Evolutionary conservation across 2,797 vertebrate species (phyloP).

Genomic region (Atherinosoma microstoma): DNA sequence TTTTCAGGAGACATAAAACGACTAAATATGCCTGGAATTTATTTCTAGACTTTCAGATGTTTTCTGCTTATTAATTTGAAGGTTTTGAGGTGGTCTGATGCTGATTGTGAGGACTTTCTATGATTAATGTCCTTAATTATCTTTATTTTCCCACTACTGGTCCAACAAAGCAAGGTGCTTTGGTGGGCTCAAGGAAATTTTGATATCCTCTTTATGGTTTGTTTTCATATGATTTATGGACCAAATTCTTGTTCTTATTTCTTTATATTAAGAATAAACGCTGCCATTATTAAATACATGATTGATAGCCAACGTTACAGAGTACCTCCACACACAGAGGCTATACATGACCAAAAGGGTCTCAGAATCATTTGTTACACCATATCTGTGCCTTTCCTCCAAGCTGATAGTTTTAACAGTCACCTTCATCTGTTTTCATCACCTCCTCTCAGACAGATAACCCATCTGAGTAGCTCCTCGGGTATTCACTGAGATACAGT

Average conservation of each 20-base stretch:
- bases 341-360: conserved; percentile 10
- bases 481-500: conserved; percentile 49
- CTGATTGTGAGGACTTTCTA: not conserved
- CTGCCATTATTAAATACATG: not conserved
- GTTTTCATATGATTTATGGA: not conserved
- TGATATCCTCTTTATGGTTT: not conserved
- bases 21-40: not conserved
- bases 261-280: not conserved
- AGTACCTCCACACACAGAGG: conserved; percentile 1
- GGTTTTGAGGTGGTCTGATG: not conserved
- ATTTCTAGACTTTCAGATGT: not conserved
- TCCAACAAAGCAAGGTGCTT: not conserved
- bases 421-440: conserved; percentile 61
- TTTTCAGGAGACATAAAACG: not conserved
- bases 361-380: conserved; percentile 10
- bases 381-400: conserved; percentile 6
- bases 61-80: not conserved
- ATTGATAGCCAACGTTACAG: not conserved
- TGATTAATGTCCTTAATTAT: not conserved
- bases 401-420: conserved; percentile 20
- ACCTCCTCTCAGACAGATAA: conserved; percentile 45
- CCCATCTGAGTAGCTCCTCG: conserved; percentile 43
- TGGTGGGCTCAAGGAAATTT: not conserved
- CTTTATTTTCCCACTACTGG: not conserved
- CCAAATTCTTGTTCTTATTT: not conserved